Evolutionary conservation across 1,140 invertebrate genomes (phyloP).

Genomic region (Chelonus insularis): DNA sequence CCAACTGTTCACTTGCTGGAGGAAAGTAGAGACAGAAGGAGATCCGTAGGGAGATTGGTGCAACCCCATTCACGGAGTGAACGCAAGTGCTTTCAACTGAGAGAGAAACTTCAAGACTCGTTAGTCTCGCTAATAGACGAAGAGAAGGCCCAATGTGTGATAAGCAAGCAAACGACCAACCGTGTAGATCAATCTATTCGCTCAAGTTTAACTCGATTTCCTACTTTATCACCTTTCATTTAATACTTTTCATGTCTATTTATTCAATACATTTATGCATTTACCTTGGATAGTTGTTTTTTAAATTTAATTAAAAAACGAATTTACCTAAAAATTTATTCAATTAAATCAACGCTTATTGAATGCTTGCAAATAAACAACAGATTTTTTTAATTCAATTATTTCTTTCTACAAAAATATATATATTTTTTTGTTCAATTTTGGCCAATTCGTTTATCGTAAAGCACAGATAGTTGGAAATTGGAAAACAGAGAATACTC

Average conservation of each 20-base stretch:
- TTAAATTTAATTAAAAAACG: too few species aligned
- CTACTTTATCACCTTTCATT: conserved; percentile 9
- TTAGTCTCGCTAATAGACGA: conserved; percentile 34
- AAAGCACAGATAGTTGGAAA: conserved; percentile 3
- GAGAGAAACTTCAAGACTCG: conserved; percentile 21
- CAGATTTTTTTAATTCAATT: too few species aligned
- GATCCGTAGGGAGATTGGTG: conserved; percentile 45
- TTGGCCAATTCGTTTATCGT: conserved; percentile 2
- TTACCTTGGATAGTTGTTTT: too few species aligned
- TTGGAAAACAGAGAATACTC: conserved; percentile 9
- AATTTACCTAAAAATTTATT: too few species aligned
- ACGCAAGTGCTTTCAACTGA: conserved; percentile 19
- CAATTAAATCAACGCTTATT: too few species aligned
- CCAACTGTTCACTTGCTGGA: conserved; percentile 47
- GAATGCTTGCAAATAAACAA: too few species aligned
- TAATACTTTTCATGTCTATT: neutral
- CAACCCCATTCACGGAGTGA: conserved; percentile 34
- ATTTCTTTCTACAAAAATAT: conserved; percentile 1
- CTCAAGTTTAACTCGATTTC: conserved; percentile 17
- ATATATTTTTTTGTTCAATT: neutral
- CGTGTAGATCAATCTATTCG: conserved; percentile 18
- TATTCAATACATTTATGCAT: too few species aligned
- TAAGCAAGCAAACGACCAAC: conserved; percentile 17
- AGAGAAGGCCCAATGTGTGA: conserved; percentile 20
- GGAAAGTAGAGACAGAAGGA: conserved; percentile 25